Evolutionary conservation across 2,797 vertebrate species (phyloP).

Genomic region (Austrolebias charrua): DNA sequence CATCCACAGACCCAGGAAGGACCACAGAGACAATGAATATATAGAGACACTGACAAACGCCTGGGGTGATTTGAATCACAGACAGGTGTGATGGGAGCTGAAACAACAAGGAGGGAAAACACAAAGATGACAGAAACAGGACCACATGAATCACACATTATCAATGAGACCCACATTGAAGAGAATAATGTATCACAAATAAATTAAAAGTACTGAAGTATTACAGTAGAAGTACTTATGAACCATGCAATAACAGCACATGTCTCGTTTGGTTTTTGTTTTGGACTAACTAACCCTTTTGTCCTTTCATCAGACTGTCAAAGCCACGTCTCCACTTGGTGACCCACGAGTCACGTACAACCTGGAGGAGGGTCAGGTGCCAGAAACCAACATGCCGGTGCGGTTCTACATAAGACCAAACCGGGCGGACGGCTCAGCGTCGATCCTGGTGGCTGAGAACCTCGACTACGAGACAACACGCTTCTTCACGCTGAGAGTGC

Average conservation of each 20-base stretch:
- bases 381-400: conserved; percentile 90
- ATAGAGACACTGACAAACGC: too few species aligned
- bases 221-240: too few species aligned
- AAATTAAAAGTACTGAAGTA: too few species aligned
- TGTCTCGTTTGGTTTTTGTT: neutral
- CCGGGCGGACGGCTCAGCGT: conserved; percentile 84
- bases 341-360: conserved; percentile 89
- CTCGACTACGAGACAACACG: conserved; percentile 87
- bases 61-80: too few species aligned
- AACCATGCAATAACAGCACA: neutral
- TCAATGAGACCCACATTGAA: too few species aligned
- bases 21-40: too few species aligned
- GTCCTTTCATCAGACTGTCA: conserved; percentile 79
- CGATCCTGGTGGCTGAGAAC: conserved; percentile 87
- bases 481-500: conserved; percentile 84
- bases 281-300: neutral
- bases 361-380: conserved; percentile 89
- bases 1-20: too few species aligned
- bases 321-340: conserved; percentile 85
- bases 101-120: too few species aligned
- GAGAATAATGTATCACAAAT: too few species aligned
- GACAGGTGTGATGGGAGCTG: too few species aligned
- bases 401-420: conserved; percentile 90
- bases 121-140: too few species aligned
- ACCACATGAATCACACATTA: too few species aligned